Evolutionary conservation across 2,888 invertebrate genomes (phyloP), one percentile per base, ranked within the genome.

Genomic region (Caenorhabditis becei): DNA sequence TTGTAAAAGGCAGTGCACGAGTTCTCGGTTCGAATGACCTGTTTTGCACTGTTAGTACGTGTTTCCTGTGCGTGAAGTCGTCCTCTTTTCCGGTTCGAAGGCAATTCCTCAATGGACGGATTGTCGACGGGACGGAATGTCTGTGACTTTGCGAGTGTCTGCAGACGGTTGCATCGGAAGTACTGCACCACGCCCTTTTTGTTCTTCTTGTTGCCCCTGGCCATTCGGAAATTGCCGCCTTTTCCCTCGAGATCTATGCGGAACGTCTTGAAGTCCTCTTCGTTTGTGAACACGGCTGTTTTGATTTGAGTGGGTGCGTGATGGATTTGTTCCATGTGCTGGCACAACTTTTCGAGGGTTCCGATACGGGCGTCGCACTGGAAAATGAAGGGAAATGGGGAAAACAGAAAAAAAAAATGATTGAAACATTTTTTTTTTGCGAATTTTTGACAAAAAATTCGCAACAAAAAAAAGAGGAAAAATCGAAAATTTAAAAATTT

Each of bases 181-280:
- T 86, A 86, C 47, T 85, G 82, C 7, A 86, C 83, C 14, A 84
- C 61, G 58, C 83, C 83, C 47, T 82, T 79, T 77, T 82, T 85
- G 24, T 82, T 83, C 70, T 82, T 83, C 44, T 87, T 87, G 65
- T 86, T 87, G 53, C 87, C 87, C 69, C 87, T 77, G 10, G 86
- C 83, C 87, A 87, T 87, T 32, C 87, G 74, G 77, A 87, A 87
- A 61, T 87, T 87, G 37, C 87, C 87, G 23, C 87, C 87, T 56
- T 84, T 83, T 47, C 85, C 85, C 66, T 87, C 87, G n/a, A 87
- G 54, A 32, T 87, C 84, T 1, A 77, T 59, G 0, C 86, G 82
- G 62, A 87, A 87, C 58, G 66, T 77, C 16, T 82, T 70, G 59
- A 87, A 87, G 28, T 83, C 84, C 2, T 83, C 83, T 24, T 85